A percentile compares a stretch with the other conserved stretches of the same genome.
Evolutionary conservation across 2,797 vertebrate species (phyloP).

Genomic region (Macropodus opercularis): DNA sequence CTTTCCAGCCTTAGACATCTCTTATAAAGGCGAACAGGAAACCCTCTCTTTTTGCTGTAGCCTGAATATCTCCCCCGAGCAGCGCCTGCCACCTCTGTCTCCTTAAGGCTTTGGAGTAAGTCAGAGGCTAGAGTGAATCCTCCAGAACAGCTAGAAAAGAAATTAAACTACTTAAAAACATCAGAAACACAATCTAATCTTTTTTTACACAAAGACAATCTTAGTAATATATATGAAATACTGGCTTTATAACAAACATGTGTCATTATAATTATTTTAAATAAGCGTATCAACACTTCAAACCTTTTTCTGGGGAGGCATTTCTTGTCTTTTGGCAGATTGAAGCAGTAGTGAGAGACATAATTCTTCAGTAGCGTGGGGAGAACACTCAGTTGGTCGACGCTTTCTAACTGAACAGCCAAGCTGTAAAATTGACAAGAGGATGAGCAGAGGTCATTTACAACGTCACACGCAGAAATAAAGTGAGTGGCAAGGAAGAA

Average conservation of each 20-base stretch:
- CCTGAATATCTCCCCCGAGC: conserved; percentile 48
- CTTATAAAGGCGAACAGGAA: conserved; percentile 71
- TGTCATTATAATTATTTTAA: conserved; percentile 25
- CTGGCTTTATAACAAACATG: conserved; percentile 4
- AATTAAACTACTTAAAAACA: conserved; percentile 27
- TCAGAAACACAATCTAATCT: conserved; percentile 38
- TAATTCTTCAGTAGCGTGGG: conserved; percentile 61
- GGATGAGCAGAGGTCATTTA: conserved; percentile 33
- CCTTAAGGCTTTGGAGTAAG: conserved; percentile 71
- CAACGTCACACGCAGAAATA: conserved; percentile 9
- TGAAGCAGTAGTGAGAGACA: conserved; percentile 69
- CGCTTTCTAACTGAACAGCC: conserved; percentile 60
- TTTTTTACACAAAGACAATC: conserved; percentile 23
- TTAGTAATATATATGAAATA: conserved; percentile 10
- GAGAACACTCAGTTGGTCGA: conserved; percentile 34
- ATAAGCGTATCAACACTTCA: conserved; percentile 21
- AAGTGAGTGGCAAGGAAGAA: conserved; percentile 13
- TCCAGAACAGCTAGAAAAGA: conserved; percentile 66
- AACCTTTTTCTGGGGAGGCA: conserved; percentile 66
- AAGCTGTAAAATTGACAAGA: conserved; percentile 60
- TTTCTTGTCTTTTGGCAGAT: conserved; percentile 53
- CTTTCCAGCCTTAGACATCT: conserved; percentile 69
- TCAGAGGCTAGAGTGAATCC: conserved; percentile 70
- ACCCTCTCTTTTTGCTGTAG: conserved; percentile 61
- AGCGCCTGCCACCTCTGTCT: conserved; percentile 57